phyloP scores from a whole-genome alignment of 2,888 invertebrate species.

The Gnatocerus cornutus region DNA sequence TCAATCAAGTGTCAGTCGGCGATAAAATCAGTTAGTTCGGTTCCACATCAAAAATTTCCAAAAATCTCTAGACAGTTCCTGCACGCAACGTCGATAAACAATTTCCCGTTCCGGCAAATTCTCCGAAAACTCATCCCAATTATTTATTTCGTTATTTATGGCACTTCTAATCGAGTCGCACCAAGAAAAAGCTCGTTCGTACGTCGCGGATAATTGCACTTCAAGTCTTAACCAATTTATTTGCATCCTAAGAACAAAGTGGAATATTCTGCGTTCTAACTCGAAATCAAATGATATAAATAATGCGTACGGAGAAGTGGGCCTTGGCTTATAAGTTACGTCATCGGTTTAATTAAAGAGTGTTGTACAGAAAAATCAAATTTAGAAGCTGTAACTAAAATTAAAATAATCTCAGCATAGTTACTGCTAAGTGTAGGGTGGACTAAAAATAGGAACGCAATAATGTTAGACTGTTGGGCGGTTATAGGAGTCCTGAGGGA shows the following conservation, averaged over 20 bases:
- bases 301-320: slow-evolving; percentile 54
- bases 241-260: slow-evolving; percentile 30
- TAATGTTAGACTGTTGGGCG: slow-evolving; percentile 47
- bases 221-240: slow-evolving; percentile 37
- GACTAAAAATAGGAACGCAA: slow-evolving; percentile 62
- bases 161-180: slow-evolving; percentile 35
- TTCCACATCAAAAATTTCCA: slow-evolving; percentile 7
- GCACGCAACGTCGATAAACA: slow-evolving; percentile 21
- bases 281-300: slow-evolving; percentile 59
- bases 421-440: slow-evolving; percentile 66
- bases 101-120: slow-evolving; percentile 26
- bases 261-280: slow-evolving; percentile 58
- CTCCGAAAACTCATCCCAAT: slow-evolving; percentile 42
- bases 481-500: slow-evolving; percentile 44
- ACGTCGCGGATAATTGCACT: slow-evolving; percentile 40
- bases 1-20: no score
- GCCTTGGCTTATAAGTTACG: slow-evolving; percentile 62
- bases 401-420: slow-evolving; percentile 68
- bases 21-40: slow-evolving; percentile 12
- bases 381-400: slow-evolving; percentile 68
- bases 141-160: slow-evolving; percentile 47
- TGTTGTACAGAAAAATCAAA: slow-evolving; percentile 65
- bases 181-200: slow-evolving; percentile 23
- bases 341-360: slow-evolving; percentile 66
- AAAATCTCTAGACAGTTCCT: slow-evolving; percentile 17